Conservation (phyloP, 2,113 vertebrate genomes). For the Thalassarche chlororhynchos region DNA sequence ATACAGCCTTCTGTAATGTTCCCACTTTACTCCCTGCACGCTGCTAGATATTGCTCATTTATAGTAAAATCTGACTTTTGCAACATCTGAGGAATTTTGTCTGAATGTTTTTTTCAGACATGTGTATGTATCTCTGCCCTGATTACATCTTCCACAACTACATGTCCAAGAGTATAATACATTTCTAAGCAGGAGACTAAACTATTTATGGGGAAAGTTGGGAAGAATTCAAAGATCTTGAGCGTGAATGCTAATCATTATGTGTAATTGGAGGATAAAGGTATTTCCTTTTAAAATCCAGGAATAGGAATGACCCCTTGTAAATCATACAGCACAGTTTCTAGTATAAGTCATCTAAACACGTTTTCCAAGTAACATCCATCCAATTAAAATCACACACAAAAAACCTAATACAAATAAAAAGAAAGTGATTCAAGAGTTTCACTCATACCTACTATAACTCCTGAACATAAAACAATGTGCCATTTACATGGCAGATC, state of each 20-base stretch:
- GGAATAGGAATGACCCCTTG: background rate
- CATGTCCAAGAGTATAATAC: background rate
- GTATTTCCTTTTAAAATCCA: background rate
- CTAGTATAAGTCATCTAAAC: background rate
- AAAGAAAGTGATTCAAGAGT: background rate
- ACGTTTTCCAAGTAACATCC: background rate
- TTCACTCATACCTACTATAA: background rate
- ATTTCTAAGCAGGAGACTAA: background rate
- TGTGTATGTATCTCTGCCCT: background rate
- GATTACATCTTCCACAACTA: background rate
- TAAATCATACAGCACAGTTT: background rate
- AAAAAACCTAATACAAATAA: background rate
- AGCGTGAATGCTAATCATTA: background rate
- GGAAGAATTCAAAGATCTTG: background rate
- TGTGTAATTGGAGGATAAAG: background rate
- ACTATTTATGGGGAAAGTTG: background rate
- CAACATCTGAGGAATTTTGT: background rate
- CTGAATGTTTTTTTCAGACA: background rate
- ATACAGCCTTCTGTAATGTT: conserved; percentile 34
- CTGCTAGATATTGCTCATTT: background rate
- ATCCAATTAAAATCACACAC: background rate
- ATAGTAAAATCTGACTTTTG: conserved; percentile 28
- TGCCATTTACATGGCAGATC: background rate
- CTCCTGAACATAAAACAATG: background rate
- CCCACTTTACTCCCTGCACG: background rate